Evolutionary conservation across 2,888 invertebrate genomes (phyloP).

Genomic region (Erannis defoliaria): DNA sequence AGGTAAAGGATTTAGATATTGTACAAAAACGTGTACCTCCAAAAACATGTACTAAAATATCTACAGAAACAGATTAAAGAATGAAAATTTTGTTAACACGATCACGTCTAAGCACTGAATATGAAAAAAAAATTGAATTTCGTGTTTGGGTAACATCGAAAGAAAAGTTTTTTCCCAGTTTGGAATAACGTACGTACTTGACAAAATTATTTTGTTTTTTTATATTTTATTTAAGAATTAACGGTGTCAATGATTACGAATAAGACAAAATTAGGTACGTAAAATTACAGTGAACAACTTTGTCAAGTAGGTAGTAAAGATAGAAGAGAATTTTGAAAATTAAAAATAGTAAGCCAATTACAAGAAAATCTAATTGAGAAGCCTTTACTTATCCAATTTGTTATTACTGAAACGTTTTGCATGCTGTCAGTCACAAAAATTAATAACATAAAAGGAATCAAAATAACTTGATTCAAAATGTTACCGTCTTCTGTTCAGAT

Average conservation of each 20-base stretch:
- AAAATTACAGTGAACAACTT: slow-evolving; percentile 45
- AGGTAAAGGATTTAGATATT: slow-evolving; percentile 53
- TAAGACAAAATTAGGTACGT: not conserved
- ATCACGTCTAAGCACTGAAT: slow-evolving; percentile 79
- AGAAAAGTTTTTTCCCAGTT: slow-evolving; percentile 50
- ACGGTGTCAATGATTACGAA: not conserved
- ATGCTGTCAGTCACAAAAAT: slow-evolving; percentile 85
- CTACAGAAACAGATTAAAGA: slow-evolving; percentile 76
- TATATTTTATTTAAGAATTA: not conserved
- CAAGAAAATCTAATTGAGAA: slow-evolving; percentile 71
- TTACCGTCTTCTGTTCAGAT: slow-evolving; percentile 85
- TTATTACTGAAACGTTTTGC: slow-evolving; percentile 65
- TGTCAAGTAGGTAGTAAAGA: slow-evolving; percentile 51
- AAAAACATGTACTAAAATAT: slow-evolving; percentile 74
- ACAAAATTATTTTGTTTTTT: slow-evolving; percentile 54
- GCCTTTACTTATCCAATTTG: slow-evolving; percentile 67
- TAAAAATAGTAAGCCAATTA: slow-evolving; percentile 76
- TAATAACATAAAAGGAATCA: slow-evolving; percentile 68
- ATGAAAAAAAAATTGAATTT: slow-evolving; percentile 46
- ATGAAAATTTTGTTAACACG: slow-evolving; percentile 75
- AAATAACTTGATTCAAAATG: slow-evolving; percentile 69
- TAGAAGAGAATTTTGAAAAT: slow-evolving; percentile 73
- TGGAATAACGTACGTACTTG: slow-evolving; percentile 50
- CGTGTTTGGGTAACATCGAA: slow-evolving; percentile 42
- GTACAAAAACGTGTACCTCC: slow-evolving; percentile 56